phyloP scores from a whole-genome alignment of 2,888 invertebrate genomes.

The Panopea generosa region DNA sequence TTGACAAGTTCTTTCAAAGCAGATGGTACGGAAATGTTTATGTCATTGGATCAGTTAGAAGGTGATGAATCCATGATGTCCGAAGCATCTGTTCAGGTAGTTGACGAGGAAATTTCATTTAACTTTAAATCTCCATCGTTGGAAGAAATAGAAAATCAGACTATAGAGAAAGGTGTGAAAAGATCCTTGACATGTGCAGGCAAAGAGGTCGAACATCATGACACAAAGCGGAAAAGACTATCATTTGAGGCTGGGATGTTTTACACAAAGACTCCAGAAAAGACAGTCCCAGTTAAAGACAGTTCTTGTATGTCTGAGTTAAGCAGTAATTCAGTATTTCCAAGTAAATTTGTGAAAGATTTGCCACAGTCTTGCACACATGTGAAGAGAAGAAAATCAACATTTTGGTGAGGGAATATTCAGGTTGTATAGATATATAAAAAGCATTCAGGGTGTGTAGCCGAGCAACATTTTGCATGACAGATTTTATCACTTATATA shows the following conservation, averaged over 20 bases:
- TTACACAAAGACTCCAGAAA: conserved; percentile 6
- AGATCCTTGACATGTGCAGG: conserved; percentile 28
- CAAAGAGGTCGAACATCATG: not conserved
- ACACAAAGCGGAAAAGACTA: conserved; percentile 20
- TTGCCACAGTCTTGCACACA: conserved; percentile 2
- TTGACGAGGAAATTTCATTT: conserved; percentile 66
- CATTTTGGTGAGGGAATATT: conserved; percentile 64
- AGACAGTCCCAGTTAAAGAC: not conserved
- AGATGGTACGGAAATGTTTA: conserved; percentile 2
- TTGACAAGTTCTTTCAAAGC: not conserved
- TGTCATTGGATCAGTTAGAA: not conserved
- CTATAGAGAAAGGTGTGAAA: not conserved
- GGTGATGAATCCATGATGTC: conserved; percentile 12
- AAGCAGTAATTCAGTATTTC: too few species aligned
- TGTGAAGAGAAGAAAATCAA: conserved; percentile 53
- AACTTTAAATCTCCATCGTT: conserved; percentile 46
- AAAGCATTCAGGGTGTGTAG: too few species aligned
- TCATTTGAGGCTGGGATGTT: conserved; percentile 22
- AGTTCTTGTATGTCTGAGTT: too few species aligned
- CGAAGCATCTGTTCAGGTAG: conserved; percentile 33
- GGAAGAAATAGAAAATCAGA: not conserved
- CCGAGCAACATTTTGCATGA: too few species aligned
- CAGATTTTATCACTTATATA: too few species aligned
- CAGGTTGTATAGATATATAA: too few species aligned
- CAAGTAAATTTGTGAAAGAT: too few species aligned